Evolutionary conservation across 2,888 invertebrate species (phyloP).

Genomic region (Argyra leucocephala): DNA sequence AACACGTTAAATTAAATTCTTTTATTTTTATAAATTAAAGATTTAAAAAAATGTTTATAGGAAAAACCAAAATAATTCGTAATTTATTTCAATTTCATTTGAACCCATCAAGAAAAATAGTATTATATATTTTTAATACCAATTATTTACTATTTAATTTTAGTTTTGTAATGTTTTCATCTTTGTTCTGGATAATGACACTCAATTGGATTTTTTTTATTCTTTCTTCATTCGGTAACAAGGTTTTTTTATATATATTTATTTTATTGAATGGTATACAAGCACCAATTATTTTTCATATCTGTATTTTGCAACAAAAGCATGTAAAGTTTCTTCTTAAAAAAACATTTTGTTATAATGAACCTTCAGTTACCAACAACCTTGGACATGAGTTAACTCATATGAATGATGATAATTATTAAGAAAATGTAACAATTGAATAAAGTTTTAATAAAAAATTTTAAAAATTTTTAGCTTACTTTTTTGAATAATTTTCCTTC

Average conservation of each 20-base stretch:
- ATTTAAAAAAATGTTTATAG: no score
- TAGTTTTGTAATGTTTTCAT: constrained; percentile 71
- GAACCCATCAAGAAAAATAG: no score
- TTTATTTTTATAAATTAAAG: no score
- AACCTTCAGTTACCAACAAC: constrained; percentile 63
- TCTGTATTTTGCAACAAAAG: constrained; percentile 67
- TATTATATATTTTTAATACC: not conserved
- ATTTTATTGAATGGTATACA: constrained; percentile 68
- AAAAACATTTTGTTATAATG: constrained; percentile 70
- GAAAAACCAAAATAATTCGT: no score
- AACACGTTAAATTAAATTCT: no score
- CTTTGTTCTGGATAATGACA: constrained; percentile 65
- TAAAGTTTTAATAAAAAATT: no score
- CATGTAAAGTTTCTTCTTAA: constrained; percentile 69
- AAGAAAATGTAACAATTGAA: constrained; percentile 17
- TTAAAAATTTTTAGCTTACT: constrained; percentile 53
- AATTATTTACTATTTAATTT: no score
- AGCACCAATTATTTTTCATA: constrained; percentile 63
- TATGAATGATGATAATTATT: constrained; percentile 56
- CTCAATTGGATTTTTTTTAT: constrained; percentile 67
- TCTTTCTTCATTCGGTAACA: constrained; percentile 64
- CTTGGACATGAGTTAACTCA: constrained; percentile 87
- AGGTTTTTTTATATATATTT: constrained; percentile 63
- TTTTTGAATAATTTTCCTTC: constrained; percentile 88
- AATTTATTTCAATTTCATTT: no score